Evolutionary conservation across 2,888 invertebrate genomes (phyloP).

Genomic region (Athalia circularis): DNA sequence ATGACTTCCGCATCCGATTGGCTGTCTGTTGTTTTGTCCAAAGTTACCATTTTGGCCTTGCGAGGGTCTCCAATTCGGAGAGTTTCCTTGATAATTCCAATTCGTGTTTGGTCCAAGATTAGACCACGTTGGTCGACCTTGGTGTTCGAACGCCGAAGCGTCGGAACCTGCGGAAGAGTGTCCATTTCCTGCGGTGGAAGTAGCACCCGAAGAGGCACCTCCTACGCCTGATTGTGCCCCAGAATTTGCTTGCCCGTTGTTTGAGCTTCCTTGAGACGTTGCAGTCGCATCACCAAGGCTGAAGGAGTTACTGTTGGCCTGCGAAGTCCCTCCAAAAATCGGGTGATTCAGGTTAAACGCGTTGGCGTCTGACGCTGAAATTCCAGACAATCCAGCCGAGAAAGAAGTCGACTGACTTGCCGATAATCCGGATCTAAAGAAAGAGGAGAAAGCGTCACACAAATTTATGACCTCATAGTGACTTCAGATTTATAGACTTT

Average conservation of each 20-base stretch:
- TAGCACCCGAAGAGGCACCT: slow-evolving; percentile 56
- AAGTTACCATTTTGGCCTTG: slow-evolving; percentile 9
- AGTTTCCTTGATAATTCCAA: slow-evolving; percentile 2
- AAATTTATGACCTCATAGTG: neutral
- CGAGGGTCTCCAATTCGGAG: slow-evolving; percentile 18
- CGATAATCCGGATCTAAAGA: slow-evolving; percentile 57
- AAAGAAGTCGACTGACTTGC: slow-evolving; percentile 65
- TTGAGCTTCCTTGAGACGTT: slow-evolving; percentile 61
- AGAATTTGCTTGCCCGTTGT: slow-evolving; percentile 63
- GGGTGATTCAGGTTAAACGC: slow-evolving; percentile 62
- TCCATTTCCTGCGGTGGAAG: slow-evolving; percentile 55
- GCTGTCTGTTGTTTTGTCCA: slow-evolving; percentile 9
- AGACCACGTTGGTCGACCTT: slow-evolving; percentile 51
- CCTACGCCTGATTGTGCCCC: slow-evolving; percentile 63
- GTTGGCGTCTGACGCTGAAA: slow-evolving; percentile 62
- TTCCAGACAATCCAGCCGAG: slow-evolving; percentile 62
- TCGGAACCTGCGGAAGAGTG: slow-evolving; percentile 48
- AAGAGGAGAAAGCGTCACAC: neutral
- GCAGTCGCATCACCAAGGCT: slow-evolving; percentile 62
- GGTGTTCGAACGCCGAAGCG: slow-evolving; percentile 48
- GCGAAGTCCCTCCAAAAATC: slow-evolving; percentile 57
- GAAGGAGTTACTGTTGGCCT: slow-evolving; percentile 61
- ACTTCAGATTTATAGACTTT: neutral
- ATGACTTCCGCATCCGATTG: slow-evolving; percentile 1
- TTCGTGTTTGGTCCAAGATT: slow-evolving; percentile 52